Evolutionary conservation across 92 coral and sea anemone genomes (phyloP), one percentile per base, ranked within the genome.

Genomic region (Desmophyllum pertusum): DNA sequence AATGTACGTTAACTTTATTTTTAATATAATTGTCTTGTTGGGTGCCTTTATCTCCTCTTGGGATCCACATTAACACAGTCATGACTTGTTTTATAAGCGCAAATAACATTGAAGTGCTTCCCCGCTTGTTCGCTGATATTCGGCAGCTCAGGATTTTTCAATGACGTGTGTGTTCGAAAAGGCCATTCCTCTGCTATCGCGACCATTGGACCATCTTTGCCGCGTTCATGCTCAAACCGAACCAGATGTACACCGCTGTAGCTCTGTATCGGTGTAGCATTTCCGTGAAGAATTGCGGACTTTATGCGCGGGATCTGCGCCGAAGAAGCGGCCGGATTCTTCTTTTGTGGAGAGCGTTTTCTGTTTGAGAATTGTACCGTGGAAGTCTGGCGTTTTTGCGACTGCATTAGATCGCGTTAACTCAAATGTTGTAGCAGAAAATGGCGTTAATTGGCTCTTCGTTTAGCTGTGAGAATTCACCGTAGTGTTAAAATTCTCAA

Each of bases 161-260:
- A 37, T 10, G 42, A 38, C 18, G 27, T 53, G 13, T 61, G 85
- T 25, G 74, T 59, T 17, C 72, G 11, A 6, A 63, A 75, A 33
- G 87, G 80, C 48, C 53, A 33, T 55, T 90, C 93, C 52, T 90
- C 91, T 0, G 93, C 93, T 59, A 91, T 91, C 5, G 88, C 91
- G 1, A 91, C 94, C 39, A 72, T 41, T 1, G 89, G 83, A 13
- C 59, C 79, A 27, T 84, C 65, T 67, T 74, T 53, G 15, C 79
- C 91, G 19, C 70, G 78, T 45, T 78, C 68, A 13, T 87, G 88
- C 69, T 90, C 93, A 67, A 90, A 90, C 19, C 93, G 74, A 19
- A 64, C 63, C 19, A 90, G 80, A 53, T 80, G 64, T 43, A 83
- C 14, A 0, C 78, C 78, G 62, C 86, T 45, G 75, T 83, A 81